Percentiles rank a stretch among this genome's conserved stretches.
phyloP scores from a whole-genome alignment of 2,113 vertebrate species.

The Rhinolophus ferrumequinum region DNA sequence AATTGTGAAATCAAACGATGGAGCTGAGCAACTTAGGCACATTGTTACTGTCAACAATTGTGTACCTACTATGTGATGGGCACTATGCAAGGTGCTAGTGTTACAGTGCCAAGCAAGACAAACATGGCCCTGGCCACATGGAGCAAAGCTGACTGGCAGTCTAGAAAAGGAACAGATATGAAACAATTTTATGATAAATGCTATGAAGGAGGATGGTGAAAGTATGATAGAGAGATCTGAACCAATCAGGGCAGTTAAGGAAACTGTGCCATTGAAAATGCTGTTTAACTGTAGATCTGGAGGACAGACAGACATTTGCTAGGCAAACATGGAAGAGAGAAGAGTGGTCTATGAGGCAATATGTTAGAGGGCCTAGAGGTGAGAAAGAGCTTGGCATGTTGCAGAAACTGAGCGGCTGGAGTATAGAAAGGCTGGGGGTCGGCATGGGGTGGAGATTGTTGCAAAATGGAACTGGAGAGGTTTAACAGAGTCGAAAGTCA shows the following conservation, averaged over 20 bases:
- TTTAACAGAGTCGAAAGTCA: background rate
- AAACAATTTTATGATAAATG: background rate
- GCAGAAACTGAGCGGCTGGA: background rate
- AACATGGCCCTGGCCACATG: background rate
- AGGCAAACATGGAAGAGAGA: background rate
- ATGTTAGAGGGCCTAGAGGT: background rate
- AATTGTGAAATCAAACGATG: background rate
- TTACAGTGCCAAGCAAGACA: background rate
- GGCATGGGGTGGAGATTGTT: background rate
- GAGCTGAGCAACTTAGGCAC: background rate
- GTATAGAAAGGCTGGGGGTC: background rate
- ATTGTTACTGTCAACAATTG: background rate
- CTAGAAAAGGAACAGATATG: background rate
- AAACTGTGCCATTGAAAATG: background rate
- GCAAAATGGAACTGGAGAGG: background rate
- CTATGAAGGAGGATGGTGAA: background rate
- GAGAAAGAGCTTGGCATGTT: background rate
- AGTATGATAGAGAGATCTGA: background rate
- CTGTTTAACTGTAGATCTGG: background rate
- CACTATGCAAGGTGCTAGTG: background rate
- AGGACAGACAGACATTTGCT: background rate
- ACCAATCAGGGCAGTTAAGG: background rate
- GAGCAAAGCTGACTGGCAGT: background rate
- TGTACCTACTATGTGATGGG: background rate
- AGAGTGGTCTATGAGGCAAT: background rate